A percentile compares a stretch with the other conserved stretches of the same genome.
Evolutionary conservation across 2,113 vertebrate genomes (phyloP).

Genomic region (Prionailurus viverrinus): DNA sequence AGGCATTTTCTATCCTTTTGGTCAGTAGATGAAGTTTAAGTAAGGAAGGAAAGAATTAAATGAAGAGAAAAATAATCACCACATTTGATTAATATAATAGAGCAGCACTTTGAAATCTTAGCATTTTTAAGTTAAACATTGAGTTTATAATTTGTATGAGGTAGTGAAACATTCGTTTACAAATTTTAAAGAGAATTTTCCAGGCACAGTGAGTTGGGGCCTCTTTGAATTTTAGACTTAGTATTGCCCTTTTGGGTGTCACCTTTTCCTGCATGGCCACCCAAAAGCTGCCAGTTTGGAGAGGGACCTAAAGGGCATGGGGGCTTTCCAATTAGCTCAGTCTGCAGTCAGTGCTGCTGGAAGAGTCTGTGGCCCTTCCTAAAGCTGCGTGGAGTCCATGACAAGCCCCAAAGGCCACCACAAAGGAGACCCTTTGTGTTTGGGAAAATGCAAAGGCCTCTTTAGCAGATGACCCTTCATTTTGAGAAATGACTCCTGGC

Average conservation of each 20-base stretch:
- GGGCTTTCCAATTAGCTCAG: background rate
- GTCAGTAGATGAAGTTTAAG: background rate
- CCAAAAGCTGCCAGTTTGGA: background rate
- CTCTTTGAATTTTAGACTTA: background rate
- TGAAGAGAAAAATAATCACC: constrained; percentile 15
- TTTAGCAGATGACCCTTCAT: background rate
- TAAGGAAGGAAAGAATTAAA: constrained; percentile 15
- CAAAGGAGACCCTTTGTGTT: background rate
- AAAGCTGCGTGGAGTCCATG: background rate
- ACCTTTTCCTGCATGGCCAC: background rate
- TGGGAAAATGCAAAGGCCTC: background rate
- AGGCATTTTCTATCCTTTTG: background rate
- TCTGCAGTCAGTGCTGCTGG: background rate
- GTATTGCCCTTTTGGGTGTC: background rate
- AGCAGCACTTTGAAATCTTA: background rate
- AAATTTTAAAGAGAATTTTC: background rate
- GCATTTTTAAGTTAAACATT: background rate
- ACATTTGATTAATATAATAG: background rate
- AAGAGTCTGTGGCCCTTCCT: background rate
- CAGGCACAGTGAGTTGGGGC: background rate
- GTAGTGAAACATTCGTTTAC: background rate
- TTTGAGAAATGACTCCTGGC: background rate
- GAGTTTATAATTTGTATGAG: background rate
- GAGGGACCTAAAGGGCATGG: background rate
- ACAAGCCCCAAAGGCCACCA: background rate